Percentiles rank a stretch among this genome's conserved stretches.
Evolutionary conservation across 1,140 invertebrate species (phyloP).

Genomic region (Sminthurinus signatus): DNA sequence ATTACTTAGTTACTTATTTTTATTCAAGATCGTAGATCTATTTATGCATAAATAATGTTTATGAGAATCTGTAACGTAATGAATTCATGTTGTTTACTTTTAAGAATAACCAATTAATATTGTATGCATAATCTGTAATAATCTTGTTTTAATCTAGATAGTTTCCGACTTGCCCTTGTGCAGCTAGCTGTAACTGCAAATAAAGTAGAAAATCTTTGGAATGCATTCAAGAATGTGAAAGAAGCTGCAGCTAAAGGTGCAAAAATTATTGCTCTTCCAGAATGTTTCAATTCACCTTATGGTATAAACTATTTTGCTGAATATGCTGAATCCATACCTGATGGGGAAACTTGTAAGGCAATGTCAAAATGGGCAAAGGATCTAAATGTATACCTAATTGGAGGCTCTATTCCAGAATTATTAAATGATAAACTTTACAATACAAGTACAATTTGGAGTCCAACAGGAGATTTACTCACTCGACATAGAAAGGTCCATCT

Average conservation of each 20-base stretch:
- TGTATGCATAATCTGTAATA: too few species aligned
- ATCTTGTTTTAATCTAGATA: constrained; percentile 38
- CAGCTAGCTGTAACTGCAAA: constrained; percentile 68
- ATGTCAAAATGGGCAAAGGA: constrained; percentile 70
- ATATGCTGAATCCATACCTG: constrained; percentile 77
- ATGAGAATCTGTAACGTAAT: too few species aligned
- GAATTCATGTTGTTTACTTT: too few species aligned
- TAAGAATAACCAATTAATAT: too few species aligned
- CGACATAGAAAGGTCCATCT: constrained; percentile 81
- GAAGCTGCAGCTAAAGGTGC: constrained; percentile 67
- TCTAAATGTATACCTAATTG: constrained; percentile 72
- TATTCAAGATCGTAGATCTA: too few species aligned
- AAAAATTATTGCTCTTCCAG: constrained; percentile 72
- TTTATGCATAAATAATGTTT: too few species aligned
- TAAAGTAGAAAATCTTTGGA: constrained; percentile 67
- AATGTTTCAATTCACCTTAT: constrained; percentile 93
- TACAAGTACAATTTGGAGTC: constrained; percentile 82
- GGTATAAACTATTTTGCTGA: constrained; percentile 79
- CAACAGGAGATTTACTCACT: constrained; percentile 64
- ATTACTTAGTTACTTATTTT: too few species aligned
- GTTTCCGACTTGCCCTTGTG: constrained; percentile 62
- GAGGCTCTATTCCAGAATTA: constrained; percentile 73
- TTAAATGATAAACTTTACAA: constrained; percentile 68
- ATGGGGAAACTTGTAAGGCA: constrained; percentile 59
- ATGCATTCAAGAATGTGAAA: constrained; percentile 64